These are phyloP conservation scores for Copidosoma floridanum DNA, from an alignment of 1,140 invertebrate genomes.

Conservation along the genomic window DNA sequence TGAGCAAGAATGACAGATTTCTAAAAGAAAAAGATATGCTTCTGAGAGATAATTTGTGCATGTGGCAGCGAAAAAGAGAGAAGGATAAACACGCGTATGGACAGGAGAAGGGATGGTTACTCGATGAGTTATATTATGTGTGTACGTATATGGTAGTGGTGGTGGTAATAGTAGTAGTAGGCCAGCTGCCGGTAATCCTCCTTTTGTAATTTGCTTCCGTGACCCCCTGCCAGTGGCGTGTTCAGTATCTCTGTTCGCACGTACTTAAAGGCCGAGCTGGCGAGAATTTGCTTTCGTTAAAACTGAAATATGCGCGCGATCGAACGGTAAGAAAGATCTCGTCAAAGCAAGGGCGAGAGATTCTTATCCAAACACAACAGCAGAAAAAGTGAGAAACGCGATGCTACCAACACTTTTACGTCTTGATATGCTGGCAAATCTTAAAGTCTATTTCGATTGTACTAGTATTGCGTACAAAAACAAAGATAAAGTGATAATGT, in stretches of 20 bases:
- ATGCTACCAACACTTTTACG: not conserved
- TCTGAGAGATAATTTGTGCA: not conserved
- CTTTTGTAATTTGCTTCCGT: slow-evolving; percentile 57
- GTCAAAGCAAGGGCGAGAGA: slow-evolving; percentile 13
- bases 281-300: slow-evolving; percentile 4
- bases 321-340: not conserved
- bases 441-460: too few relatives aligned
- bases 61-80: too few relatives aligned
- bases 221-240: slow-evolving; percentile 51
- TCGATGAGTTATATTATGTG: too few relatives aligned
- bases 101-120: slow-evolving; percentile 49
- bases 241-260: not conserved
- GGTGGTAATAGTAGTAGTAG: slow-evolving; percentile 42
- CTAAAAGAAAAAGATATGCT: too few relatives aligned
- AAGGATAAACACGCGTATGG: too few relatives aligned
- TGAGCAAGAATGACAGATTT: too few relatives aligned
- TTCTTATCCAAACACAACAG: slow-evolving; percentile 13
- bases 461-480: too few relatives aligned
- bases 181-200: slow-evolving; percentile 59
- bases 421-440: too few relatives aligned
- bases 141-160: too few relatives aligned
- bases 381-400: too few relatives aligned
- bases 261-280: not conserved
- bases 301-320: slow-evolving; percentile 3
- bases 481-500: too few relatives aligned